Evolutionary conservation across 2,888 invertebrate species (phyloP), one percentile per base, ranked within the genome.

Genomic region (Crocallis elinguaria): DNA sequence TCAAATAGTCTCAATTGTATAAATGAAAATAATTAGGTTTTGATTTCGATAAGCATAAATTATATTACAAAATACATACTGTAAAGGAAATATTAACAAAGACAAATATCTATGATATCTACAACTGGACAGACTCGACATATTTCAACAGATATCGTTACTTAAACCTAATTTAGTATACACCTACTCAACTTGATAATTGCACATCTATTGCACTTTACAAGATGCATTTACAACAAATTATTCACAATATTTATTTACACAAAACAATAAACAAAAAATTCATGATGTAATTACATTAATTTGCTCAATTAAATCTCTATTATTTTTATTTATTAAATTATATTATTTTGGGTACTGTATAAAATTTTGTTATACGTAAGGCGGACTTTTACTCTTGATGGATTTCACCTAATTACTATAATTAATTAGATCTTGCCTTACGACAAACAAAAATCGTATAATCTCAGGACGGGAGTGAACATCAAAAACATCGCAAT

Each of bases 151-250:
- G 77, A 82, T 74, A 77, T 65, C 68, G 61, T 71, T 59, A 71
- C 77, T 81, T 84, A 79, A 11, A 60, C 50, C 75, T 84, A 84
- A 38, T 60, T 74, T 69, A 78, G 78, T 88, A 86, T 88, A 88
- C 77, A 87, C 81, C 88, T 91, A 91, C 86, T 86, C 86, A 88
- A 88, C 88, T 82, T 81, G 73, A 80, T 86, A 86, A 87, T 87
- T 88, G 86, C 89, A 88, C 88, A 81, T 84, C 88, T 88, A 88
- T 86, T 87, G 87, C 88, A 88, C 88, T 89, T 89, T 88, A 88
- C 86, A 89, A 87, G 86, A 86, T 85, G 86, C 88, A 87, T 87
- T 87, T 90, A 91, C 88, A 91, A 90, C 87, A 88, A 87, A 76
- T 76, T 86, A 88, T 90, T 88, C 85, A 90, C 89, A 89, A 49